These are phyloP conservation scores for Nothura maculosa DNA, from an alignment of 2,797 vertebrate genomes.

Conservation along the genomic window DNA sequence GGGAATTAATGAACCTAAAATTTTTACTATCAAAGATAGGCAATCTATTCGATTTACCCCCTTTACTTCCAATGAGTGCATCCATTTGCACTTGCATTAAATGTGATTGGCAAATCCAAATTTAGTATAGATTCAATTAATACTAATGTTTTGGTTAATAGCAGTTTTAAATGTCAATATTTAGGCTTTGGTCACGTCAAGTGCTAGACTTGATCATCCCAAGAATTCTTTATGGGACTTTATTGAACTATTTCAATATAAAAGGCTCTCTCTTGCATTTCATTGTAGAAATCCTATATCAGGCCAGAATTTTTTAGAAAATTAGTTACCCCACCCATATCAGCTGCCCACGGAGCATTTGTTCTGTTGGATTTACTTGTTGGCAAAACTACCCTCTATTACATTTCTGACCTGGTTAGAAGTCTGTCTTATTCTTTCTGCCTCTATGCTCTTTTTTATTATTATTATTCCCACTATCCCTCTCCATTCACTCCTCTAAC, in stretches of 20 bases:
- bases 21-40: background rate
- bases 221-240: background rate
- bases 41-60: background rate
- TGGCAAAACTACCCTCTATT: background rate
- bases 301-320: background rate
- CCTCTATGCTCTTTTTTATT: background rate
- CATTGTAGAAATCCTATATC: background rate
- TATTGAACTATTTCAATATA: background rate
- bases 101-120: background rate
- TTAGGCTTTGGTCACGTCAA: background rate
- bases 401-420: background rate
- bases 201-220: background rate
- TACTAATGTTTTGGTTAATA: background rate
- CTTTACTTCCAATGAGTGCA: background rate
- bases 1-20: background rate
- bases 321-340: background rate
- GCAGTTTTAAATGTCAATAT: background rate
- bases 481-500: background rate
- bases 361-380: background rate
- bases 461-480: background rate
- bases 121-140: background rate
- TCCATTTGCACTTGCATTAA: background rate
- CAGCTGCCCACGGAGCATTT: background rate
- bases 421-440: background rate
- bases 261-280: background rate